Percentiles rank a stretch among this genome's conserved stretches.
phyloP scores from a whole-genome alignment of 2,888 invertebrate species.

The Mythimna vitellina region DNA sequence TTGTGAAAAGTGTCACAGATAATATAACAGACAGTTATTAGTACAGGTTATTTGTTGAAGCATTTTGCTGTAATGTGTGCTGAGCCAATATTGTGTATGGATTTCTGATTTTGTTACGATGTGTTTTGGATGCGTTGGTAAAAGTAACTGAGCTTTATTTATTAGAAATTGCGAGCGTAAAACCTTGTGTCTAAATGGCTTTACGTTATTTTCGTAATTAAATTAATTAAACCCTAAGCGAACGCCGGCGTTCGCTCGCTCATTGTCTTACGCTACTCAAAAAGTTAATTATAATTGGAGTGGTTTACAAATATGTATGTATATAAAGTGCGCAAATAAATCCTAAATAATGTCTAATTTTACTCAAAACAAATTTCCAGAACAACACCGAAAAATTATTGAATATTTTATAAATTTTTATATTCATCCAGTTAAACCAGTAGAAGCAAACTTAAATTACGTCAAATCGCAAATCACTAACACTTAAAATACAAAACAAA shows the following conservation, averaged over 20 bases:
- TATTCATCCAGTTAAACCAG: neutral
- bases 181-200: no score
- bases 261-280: no score
- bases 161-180: neutral
- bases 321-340: no score
- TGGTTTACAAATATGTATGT: no score
- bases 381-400: no score
- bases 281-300: no score
- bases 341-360: no score
- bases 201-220: no score
- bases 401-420: neutral
- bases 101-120: neutral
- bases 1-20: conserved; percentile 62
- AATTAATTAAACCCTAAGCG: no score
- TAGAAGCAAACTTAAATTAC: neutral
- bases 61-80: conserved; percentile 31
- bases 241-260: no score
- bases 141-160: neutral
- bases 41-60: conserved; percentile 35
- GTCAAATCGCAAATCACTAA: conserved; percentile 17
- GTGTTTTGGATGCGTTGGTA: neutral
- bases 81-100: conserved; percentile 47
- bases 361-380: no score
- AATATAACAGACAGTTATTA: conserved; percentile 48
- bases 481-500: conserved; percentile 40